Base-by-base conservation (phyloP, 2,888 invertebrate genomes). In the Maniola hyperantus region DNA sequence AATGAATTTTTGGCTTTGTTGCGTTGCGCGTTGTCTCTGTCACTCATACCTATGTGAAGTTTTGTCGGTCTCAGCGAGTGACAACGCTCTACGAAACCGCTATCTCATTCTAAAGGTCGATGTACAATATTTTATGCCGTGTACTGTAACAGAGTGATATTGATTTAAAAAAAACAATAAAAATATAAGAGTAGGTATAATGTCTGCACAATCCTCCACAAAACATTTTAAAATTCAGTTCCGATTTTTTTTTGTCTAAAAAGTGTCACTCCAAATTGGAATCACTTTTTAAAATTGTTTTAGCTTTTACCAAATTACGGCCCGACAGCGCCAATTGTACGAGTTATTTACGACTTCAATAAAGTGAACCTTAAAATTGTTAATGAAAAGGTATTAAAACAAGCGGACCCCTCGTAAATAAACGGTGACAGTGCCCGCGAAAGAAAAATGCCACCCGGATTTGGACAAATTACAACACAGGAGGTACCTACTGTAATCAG, bases 351-450 rank as follows among this genome's bases (percentile, higher is more conserved):
- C 89, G 90, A 84, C 86, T 84, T 84, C 91, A 91, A 92, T 92
- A 92, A 92, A 92, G 82, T 87, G 88, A 83, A 90, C 91, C 91
- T 92, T 92, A 91, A 92, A 91, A 92, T 92, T 91, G 91, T 91
- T 91, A 92, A 92, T 92, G 91, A 91, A 92, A 92, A 87, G 89
- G 89, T 87, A 92, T 92, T 91, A 92, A 91, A 91, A 87, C 85
- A 84, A 80, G 80, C 83, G 83, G 76, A 73, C 79, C 89, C 86
- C 86, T 88, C 88, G 86, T 92, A 92, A 91, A 92, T 92, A 82
- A 81, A 48, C 83, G 88, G 91, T 89, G 91, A 91, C 91, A 90
- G 83, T 77, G 73, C 79, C 79, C 80, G 77, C 81, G 81, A 83
- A 87, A 89, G 90, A 91, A 91, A 90, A 91, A 91, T 87, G 83